phyloP scores from a whole-genome alignment of 92 coral and sea anemone species.

The Pocillopora meandrina region DNA sequence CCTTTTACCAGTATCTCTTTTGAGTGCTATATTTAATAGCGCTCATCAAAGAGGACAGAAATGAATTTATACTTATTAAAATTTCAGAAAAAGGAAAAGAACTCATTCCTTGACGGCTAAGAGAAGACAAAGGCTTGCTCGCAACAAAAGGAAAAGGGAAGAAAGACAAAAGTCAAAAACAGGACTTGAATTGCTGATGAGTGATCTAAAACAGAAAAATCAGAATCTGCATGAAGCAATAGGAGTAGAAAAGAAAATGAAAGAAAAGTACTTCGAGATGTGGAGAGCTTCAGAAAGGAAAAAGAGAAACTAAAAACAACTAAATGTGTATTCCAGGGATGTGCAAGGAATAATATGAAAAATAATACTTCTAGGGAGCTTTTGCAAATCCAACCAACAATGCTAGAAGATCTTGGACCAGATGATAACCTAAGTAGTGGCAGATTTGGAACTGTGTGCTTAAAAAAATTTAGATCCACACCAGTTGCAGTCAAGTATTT shows the following conservation, averaged over 20 bases:
- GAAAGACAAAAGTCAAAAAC: constrained; percentile 30
- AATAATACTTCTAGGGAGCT: too few species aligned
- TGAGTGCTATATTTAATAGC: constrained; percentile 36
- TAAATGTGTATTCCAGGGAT: constrained; percentile 21
- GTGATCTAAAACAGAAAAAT: constrained; percentile 50
- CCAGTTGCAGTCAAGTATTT: constrained; percentile 78
- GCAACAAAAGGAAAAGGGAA: constrained; percentile 57
- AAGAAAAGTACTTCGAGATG: constrained; percentile 71
- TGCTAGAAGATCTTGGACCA: too few species aligned
- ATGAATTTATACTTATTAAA: constrained; percentile 36
- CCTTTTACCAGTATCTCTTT: constrained; percentile 65
- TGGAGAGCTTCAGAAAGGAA: constrained; percentile 68
- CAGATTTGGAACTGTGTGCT: constrained; percentile 63
- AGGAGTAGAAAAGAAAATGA: constrained; percentile 44
- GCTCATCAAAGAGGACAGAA: constrained; percentile 67
- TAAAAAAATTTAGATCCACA: constrained; percentile 56
- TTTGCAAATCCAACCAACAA: too few species aligned
- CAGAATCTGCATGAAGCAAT: constrained; percentile 29
- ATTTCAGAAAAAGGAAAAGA: constrained; percentile 50
- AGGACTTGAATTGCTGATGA: constrained; percentile 23
- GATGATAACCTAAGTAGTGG: constrained; percentile 60
- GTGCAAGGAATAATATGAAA: too few species aligned
- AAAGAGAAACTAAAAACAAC: constrained; percentile 56
- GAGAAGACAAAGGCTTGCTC: constrained; percentile 56
- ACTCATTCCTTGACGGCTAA: constrained; percentile 46